phyloP scores from a whole-genome alignment of 2,113 vertebrate species.

The Thymallus thymallus region DNA sequence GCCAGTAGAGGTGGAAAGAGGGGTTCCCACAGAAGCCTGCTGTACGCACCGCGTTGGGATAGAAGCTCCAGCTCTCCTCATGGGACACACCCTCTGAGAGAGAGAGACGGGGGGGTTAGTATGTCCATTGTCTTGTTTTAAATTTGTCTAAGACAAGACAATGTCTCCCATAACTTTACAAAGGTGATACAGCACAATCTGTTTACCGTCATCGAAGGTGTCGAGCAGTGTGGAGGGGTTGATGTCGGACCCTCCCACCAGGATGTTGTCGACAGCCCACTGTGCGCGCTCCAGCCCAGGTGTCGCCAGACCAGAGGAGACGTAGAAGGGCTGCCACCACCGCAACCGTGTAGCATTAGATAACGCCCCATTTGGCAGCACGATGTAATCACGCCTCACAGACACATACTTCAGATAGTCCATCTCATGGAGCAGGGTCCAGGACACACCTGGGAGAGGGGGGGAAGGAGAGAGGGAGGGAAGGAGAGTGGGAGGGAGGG shows the following conservation, averaged over 20 bases:
- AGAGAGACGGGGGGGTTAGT: neutral
- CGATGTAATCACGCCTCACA: slow-evolving; percentile 92
- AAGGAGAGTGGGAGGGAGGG: neutral
- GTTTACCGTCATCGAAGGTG: slow-evolving; percentile 91
- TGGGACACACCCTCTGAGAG: slow-evolving; percentile 87
- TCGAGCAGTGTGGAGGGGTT: slow-evolving; percentile 94
- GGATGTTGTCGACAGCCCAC: slow-evolving; percentile 96
- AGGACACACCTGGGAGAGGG: slow-evolving; percentile 83
- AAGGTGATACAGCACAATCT: neutral
- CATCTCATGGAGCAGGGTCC: slow-evolving; percentile 97
- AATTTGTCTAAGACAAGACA: too few relatives aligned
- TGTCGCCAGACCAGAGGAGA: slow-evolving; percentile 82
- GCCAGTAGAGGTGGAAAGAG: slow-evolving; percentile 98
- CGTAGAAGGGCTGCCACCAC: slow-evolving; percentile 95
- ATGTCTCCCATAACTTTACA: neutral
- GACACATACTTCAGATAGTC: slow-evolving; percentile 96
- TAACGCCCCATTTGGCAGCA: slow-evolving; percentile 86
- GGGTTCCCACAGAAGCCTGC: slow-evolving; percentile 98
- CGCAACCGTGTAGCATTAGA: slow-evolving; percentile 92
- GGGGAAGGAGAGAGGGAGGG: neutral
- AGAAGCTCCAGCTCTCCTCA: slow-evolving; percentile 98
- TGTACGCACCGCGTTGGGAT: slow-evolving; percentile 94
- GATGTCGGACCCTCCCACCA: slow-evolving; percentile 96
- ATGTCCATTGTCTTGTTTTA: too few relatives aligned
- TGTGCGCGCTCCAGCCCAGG: slow-evolving; percentile 87